These are phyloP conservation scores for Podiceps cristatus DNA, from an alignment of 2,113 vertebrate species.

Conservation along the genomic window DNA sequence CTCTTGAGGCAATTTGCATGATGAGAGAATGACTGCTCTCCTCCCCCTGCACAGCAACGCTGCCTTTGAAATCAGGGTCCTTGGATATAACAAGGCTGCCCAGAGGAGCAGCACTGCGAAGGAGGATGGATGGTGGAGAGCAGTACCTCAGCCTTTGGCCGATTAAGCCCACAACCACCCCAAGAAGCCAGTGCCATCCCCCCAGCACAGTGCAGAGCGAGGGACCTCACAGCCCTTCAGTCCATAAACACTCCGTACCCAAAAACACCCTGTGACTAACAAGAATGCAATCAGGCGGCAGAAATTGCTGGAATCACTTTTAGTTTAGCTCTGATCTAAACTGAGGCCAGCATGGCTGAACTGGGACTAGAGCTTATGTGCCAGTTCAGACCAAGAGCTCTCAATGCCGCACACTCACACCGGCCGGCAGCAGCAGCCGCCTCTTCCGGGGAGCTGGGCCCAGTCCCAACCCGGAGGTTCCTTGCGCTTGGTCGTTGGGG, in stretches of 20 bases:
- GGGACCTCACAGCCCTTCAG: background rate
- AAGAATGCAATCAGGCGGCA: background rate
- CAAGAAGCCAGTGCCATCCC: background rate
- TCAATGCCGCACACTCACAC: fast-evolving
- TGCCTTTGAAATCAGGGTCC: background rate
- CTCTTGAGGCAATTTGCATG: background rate
- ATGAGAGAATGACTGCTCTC: background rate
- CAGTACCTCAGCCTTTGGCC: background rate
- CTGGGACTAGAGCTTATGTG: background rate
- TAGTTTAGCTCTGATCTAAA: background rate
- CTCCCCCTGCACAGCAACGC: background rate
- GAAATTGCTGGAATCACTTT: background rate
- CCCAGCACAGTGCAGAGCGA: fast-evolving
- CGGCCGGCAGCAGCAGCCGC: background rate
- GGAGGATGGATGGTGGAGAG: background rate
- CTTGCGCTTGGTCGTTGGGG: fast-evolving
- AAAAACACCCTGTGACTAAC: background rate
- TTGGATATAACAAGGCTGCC: background rate
- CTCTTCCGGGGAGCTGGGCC: background rate
- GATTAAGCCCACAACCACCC: background rate
- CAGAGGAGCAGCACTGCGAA: background rate
- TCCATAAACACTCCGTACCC: background rate
- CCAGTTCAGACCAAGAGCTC: background rate
- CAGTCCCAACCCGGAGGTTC: background rate
- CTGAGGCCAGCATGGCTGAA: background rate